Conservation (phyloP, 2,888 invertebrate genomes). For the Pandemis corylana region DNA sequence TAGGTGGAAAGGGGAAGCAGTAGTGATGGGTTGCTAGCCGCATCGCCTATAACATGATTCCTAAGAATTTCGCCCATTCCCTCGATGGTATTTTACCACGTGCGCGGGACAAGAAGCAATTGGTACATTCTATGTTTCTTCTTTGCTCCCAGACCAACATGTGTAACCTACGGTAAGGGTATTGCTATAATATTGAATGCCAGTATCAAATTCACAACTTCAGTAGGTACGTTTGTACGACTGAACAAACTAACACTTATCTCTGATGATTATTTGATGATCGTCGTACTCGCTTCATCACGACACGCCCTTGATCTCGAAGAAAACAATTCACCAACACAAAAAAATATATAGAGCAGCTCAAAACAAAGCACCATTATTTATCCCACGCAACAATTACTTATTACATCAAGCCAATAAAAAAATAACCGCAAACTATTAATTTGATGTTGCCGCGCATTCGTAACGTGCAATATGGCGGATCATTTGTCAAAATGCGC, state of each 20-base stretch:
- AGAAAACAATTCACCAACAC: slow-evolving; percentile 21
- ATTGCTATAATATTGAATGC: background rate
- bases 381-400: slow-evolving; percentile 37
- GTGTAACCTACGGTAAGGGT: too few relatives aligned
- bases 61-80: too few relatives aligned
- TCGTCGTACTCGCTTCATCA: background rate
- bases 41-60: too few relatives aligned
- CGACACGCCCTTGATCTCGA: slow-evolving; percentile 22
- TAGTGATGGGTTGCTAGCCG: too few relatives aligned
- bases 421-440: slow-evolving; percentile 44
- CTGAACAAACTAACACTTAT: background rate
- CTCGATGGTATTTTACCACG: too few relatives aligned
- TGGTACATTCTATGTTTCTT: too few relatives aligned
- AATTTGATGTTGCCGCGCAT: slow-evolving; percentile 42
- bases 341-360: slow-evolving; percentile 11
- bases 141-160: too few relatives aligned
- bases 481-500: slow-evolving; percentile 54
- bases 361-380: slow-evolving; percentile 40
- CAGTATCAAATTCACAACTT: background rate
- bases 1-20: too few relatives aligned
- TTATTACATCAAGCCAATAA: slow-evolving; percentile 44
- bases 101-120: too few relatives aligned
- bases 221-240: background rate
- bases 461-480: slow-evolving; percentile 48
- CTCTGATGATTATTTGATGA: slow-evolving; percentile 1